A percentile compares a stretch with the other conserved stretches of the same genome.
Conservation (phyloP, 2,113 vertebrate species). For the Galemys pyrenaicus region DNA sequence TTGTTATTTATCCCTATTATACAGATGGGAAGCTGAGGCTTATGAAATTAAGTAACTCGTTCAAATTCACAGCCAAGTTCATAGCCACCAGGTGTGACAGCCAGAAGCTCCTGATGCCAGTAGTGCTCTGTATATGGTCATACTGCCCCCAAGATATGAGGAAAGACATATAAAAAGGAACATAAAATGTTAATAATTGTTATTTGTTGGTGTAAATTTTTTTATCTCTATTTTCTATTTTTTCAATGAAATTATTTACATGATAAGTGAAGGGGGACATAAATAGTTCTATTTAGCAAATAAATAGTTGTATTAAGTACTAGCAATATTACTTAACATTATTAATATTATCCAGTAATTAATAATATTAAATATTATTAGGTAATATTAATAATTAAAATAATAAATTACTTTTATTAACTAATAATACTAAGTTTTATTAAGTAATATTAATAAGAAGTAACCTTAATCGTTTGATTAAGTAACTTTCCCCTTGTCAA, state of each 20-base stretch:
- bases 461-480: too few relatives aligned
- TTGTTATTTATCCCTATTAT: background rate
- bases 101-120: background rate
- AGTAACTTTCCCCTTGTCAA: background rate
- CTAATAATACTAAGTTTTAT: too few relatives aligned
- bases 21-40: background rate
- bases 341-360: too few relatives aligned
- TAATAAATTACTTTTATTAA: too few relatives aligned
- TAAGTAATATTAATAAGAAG: too few relatives aligned
- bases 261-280: background rate
- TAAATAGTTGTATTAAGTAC: too few relatives aligned
- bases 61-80: background rate
- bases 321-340: background rate
- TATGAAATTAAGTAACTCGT: background rate
- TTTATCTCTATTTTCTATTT: background rate
- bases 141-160: background rate
- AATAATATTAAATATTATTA: too few relatives aligned
- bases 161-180: background rate
- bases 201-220: background rate
- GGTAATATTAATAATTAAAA: too few relatives aligned
- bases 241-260: background rate
- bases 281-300: too few relatives aligned
- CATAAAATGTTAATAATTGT: background rate
- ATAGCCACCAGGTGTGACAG: background rate
- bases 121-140: background rate